Evolutionary conservation across 2,888 invertebrate genomes (phyloP).

Genomic region (Hemaris fuciformis): DNA sequence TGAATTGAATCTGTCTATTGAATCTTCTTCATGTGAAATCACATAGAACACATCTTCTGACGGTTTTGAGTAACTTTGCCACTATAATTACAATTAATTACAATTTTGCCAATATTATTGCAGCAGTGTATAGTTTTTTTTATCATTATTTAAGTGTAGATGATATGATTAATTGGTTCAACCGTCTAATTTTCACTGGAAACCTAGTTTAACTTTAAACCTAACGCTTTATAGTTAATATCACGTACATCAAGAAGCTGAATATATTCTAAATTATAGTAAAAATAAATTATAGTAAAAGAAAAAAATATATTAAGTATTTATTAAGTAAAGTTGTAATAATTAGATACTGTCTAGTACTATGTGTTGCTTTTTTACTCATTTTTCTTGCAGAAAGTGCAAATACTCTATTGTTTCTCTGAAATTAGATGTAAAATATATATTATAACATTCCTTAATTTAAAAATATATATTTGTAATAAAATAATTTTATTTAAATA

Average conservation of each 20-base stretch:
- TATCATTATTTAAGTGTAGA: not conserved
- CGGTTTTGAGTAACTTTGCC: not conserved
- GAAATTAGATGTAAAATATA: not conserved
- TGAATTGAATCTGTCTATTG: too few relatives aligned
- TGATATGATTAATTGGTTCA: not conserved
- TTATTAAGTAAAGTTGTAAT: constrained; percentile 22
- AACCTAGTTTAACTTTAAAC: not conserved
- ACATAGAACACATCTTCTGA: not conserved
- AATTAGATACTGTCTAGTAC: not conserved
- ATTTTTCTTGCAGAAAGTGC: not conserved
- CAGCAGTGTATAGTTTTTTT: not conserved
- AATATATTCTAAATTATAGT: constrained; percentile 75
- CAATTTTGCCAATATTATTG: too few relatives aligned
- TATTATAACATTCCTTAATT: not conserved
- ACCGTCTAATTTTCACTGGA: not conserved
- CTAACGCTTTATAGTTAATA: constrained; percentile 61
- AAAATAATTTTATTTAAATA: not conserved
- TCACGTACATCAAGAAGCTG: constrained; percentile 46
- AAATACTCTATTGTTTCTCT: not conserved
- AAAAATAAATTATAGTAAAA: constrained; percentile 69
- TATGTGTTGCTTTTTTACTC: not conserved
- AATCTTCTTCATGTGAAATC: too few relatives aligned
- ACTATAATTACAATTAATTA: too few relatives aligned
- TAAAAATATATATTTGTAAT: not conserved
- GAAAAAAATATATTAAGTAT: constrained; percentile 30